Evolutionary conservation across 1,140 invertebrate genomes (phyloP).

Genomic region (Vollenhovia emeryi): DNA sequence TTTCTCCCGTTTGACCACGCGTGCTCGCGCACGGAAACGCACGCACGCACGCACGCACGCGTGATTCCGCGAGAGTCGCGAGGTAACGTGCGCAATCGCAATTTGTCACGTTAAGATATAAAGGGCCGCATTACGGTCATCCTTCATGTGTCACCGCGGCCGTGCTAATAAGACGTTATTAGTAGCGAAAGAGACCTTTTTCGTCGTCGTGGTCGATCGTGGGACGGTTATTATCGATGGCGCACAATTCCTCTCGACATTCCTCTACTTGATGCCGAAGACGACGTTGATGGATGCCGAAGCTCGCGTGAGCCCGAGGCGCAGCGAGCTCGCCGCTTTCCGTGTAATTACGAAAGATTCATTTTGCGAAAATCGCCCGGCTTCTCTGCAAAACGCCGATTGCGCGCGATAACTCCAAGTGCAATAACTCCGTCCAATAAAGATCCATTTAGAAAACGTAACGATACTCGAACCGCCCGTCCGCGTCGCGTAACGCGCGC

Average conservation of each 20-base stretch:
- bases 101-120: constrained; percentile 75
- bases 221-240: constrained; percentile 73
- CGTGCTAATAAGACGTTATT: constrained; percentile 77
- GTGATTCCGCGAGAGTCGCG: constrained; percentile 47
- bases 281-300: constrained; percentile 71
- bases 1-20: constrained; percentile 43
- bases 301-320: constrained; percentile 57
- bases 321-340: constrained; percentile 60
- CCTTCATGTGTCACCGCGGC: constrained; percentile 66
- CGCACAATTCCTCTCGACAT: constrained; percentile 70
- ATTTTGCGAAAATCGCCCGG: constrained; percentile 48
- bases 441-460: not conserved
- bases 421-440: not conserved
- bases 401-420: constrained; percentile 18
- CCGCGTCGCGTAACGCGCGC: not conserved
- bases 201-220: constrained; percentile 71
- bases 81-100: constrained; percentile 68
- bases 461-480: not conserved
- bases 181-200: constrained; percentile 75
- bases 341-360: constrained; percentile 54
- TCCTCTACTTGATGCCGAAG: constrained; percentile 42
- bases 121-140: constrained; percentile 72
- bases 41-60: constrained; percentile 5
- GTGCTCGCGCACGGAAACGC: constrained; percentile 29
- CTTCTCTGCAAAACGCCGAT: constrained; percentile 20